These are phyloP conservation scores for Tryphoninae sp. DNA, from an alignment of 2,888 invertebrate species.

Conservation along the genomic window DNA sequence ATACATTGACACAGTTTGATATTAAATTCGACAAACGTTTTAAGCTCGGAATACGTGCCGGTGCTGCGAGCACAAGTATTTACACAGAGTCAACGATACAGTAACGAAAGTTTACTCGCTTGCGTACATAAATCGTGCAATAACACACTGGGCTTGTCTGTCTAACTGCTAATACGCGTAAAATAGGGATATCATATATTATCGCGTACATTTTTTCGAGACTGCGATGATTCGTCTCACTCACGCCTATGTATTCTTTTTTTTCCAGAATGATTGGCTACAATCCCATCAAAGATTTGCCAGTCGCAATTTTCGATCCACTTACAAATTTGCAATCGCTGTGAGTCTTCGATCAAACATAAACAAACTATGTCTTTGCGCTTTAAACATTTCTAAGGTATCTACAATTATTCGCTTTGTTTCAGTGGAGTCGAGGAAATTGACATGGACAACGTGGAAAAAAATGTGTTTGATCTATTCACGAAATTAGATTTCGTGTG, in stretches of 20 bases:
- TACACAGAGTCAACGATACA: conserved; percentile 64
- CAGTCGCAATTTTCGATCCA: conserved; percentile 72
- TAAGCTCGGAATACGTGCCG: conserved; percentile 69
- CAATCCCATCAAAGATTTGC: conserved; percentile 75
- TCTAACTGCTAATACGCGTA: neutral
- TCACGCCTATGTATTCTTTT: neutral
- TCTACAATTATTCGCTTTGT: neutral
- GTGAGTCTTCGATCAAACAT: conserved; percentile 72
- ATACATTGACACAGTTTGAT: conserved; percentile 25
- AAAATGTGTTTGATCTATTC: conserved; percentile 82
- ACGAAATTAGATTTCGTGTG: conserved; percentile 82
- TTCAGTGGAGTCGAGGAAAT: conserved; percentile 83
- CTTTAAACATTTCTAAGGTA: neutral
- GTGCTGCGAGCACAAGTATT: conserved; percentile 64
- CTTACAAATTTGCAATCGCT: conserved; percentile 76
- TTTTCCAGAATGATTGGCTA: conserved; percentile 75
- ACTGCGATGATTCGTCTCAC: neutral
- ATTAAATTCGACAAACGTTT: conserved; percentile 51
- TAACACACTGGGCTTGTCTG: neutral
- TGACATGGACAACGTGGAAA: conserved; percentile 82
- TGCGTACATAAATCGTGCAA: conserved; percentile 17
- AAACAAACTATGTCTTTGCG: conserved; percentile 25
- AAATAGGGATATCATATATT: conserved; percentile 31
- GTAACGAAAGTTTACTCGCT: conserved; percentile 64
- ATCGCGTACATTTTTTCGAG: neutral